Evolutionary conservation across 2,113 vertebrate genomes (phyloP).

Genomic region (Dryoscopus gambensis): DNA sequence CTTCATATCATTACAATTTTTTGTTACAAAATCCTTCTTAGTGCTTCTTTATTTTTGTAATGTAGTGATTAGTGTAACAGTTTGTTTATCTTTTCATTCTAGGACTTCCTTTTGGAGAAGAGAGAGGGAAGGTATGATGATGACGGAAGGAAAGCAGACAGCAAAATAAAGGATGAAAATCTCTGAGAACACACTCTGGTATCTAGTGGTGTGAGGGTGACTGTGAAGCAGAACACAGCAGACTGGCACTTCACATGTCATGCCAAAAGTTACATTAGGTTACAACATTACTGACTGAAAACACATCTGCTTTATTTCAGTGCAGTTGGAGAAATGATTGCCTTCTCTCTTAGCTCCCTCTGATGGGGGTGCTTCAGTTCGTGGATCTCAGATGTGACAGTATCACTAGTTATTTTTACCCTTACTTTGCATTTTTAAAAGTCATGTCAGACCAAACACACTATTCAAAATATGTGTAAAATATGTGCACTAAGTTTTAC

Average conservation of each 20-base stretch:
- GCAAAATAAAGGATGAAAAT: not conserved
- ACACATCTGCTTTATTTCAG: slow-evolving; percentile 35
- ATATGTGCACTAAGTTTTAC: not conserved
- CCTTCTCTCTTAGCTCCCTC: slow-evolving; percentile 10
- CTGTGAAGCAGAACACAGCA: not conserved
- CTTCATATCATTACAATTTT: not conserved
- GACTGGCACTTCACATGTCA: slow-evolving; percentile 6
- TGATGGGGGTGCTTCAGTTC: not conserved
- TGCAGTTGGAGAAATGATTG: not conserved
- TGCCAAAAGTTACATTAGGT: slow-evolving; percentile 25
- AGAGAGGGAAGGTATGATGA: not conserved
- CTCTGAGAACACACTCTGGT: not conserved
- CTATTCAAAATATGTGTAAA: not conserved
- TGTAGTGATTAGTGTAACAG: not conserved
- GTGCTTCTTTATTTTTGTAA: not conserved
- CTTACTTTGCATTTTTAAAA: slow-evolving; percentile 12
- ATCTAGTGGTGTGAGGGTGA: not conserved
- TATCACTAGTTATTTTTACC: not conserved
- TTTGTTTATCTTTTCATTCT: not conserved
- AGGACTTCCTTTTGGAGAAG: not conserved
- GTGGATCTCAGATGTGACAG: not conserved
- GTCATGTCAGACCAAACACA: not conserved
- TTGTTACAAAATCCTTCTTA: not conserved
- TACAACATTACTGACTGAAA: not conserved
- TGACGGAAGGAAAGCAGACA: not conserved